A percentile compares a stretch with the other conserved stretches of the same genome.
Conservation (phyloP, 2,797 vertebrate species). For the Chaetodon trifasciatus region DNA sequence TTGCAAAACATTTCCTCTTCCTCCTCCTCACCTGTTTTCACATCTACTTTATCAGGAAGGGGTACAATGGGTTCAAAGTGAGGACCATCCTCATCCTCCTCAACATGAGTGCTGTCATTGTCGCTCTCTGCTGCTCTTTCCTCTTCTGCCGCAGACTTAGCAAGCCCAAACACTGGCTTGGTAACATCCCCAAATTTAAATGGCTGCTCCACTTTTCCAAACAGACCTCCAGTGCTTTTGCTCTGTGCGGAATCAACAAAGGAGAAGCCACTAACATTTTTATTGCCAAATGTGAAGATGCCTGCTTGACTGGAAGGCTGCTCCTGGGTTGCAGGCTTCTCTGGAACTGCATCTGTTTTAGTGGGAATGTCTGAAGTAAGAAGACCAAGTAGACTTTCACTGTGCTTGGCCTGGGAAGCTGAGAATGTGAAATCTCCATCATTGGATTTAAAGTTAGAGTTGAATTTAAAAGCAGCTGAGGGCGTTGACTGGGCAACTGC, state of each 20-base stretch:
- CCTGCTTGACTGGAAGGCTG: conserved; percentile 78
- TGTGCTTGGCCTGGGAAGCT: conserved; percentile 88
- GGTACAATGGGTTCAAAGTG: conserved; percentile 99
- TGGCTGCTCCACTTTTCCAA: conserved; percentile 86
- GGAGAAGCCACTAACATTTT: conserved; percentile 82
- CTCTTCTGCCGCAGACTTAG: conserved; percentile 75
- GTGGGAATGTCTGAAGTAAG: conserved; percentile 92
- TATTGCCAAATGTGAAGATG: conserved; percentile 90
- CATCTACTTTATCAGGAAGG: conserved; percentile 97
- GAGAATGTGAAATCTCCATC: conserved; percentile 98
- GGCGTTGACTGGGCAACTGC: conserved; percentile 80
- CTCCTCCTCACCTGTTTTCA: conserved; percentile 98
- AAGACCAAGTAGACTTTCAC: conserved; percentile 93
- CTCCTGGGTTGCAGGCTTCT: conserved; percentile 80
- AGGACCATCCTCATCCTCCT: conserved; percentile 97
- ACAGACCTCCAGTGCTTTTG: conserved; percentile 75
- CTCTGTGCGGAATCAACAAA: conserved; percentile 83
- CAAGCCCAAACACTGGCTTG: conserved; percentile 81
- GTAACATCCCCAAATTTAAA: conserved; percentile 86
- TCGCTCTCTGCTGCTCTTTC: conserved; percentile 89
- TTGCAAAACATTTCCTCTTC: conserved; percentile 98
- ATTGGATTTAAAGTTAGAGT: conserved; percentile 97
- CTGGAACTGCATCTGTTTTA: conserved; percentile 84
- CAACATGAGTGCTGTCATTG: conserved; percentile 90
- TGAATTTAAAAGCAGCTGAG: conserved; percentile 93